Evolutionary conservation across 2,888 invertebrate species (phyloP).

Genomic region (Mythimna impura): DNA sequence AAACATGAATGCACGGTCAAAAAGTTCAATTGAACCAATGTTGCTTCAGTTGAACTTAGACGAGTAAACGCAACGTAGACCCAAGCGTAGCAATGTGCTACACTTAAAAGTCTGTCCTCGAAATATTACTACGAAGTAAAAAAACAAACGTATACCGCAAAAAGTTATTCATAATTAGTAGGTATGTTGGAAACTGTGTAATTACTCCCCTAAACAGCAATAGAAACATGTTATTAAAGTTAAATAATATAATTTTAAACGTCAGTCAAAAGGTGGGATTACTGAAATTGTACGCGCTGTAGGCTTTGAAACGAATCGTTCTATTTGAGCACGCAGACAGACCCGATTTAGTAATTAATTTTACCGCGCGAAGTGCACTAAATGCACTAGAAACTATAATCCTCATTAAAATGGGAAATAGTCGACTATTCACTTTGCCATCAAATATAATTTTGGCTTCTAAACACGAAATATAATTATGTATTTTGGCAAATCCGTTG

Average conservation of each 20-base stretch:
- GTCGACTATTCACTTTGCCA: slow-evolving; percentile 85
- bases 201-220: slow-evolving; percentile 16
- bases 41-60: not conserved
- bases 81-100: slow-evolving; percentile 3
- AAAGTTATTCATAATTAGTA: not conserved
- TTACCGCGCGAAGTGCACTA: slow-evolving; percentile 87
- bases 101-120: not conserved
- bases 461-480: slow-evolving; percentile 85
- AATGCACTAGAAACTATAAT: slow-evolving; percentile 90
- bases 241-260: slow-evolving; percentile 55
- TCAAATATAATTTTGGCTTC: slow-evolving; percentile 88
- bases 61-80: not conserved
- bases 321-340: slow-evolving; percentile 80
- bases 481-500: slow-evolving; percentile 78
- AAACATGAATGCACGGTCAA: not conserved
- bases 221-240: slow-evolving; percentile 31
- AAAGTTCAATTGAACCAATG: not conserved
- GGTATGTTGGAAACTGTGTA: not conserved
- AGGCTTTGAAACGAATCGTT: slow-evolving; percentile 80
- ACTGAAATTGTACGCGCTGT: slow-evolving; percentile 72
- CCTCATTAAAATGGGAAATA: slow-evolving; percentile 89
- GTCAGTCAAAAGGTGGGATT: slow-evolving; percentile 67
- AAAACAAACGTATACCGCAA: not conserved
- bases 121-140: not conserved
- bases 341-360: slow-evolving; percentile 90